Conservation (phyloP, 2,113 vertebrate species). For the human region DNA sequence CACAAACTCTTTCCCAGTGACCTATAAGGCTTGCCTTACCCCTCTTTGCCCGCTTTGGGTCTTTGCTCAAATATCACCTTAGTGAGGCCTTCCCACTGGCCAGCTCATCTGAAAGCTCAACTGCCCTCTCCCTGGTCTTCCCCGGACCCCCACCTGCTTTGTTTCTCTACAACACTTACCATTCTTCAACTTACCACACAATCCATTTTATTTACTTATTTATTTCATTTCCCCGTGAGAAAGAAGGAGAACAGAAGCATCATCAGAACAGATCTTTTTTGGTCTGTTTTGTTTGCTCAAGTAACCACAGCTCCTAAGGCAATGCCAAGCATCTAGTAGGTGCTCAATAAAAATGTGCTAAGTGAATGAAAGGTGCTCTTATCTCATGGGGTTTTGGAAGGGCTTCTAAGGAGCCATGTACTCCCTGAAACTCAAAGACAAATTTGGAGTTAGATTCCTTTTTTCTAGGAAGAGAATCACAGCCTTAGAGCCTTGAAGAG, state of each 20-base stretch:
- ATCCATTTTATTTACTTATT: not conserved
- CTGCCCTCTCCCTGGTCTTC: too few species aligned
- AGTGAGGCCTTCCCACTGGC: not conserved
- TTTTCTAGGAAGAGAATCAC: not conserved
- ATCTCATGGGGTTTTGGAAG: not conserved
- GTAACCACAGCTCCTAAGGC: not conserved
- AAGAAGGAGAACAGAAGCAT: not conserved
- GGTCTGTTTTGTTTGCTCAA: not conserved
- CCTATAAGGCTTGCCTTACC: not conserved
- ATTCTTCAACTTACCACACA: not conserved
- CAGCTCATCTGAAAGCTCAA: not conserved
- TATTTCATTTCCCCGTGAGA: not conserved
- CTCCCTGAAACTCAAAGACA: not conserved
- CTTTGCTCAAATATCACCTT: not conserved
- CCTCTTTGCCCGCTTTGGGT: fast-evolving
- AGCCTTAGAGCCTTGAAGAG: not conserved
- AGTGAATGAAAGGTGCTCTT: not conserved
- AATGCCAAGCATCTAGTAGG: not conserved
- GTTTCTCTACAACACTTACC: not conserved
- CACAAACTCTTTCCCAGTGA: not conserved
- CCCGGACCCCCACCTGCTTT: not conserved
- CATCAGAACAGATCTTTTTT: not conserved
- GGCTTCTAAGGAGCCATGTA: not conserved
- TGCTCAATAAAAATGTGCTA: not conserved
- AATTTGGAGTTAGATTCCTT: not conserved